These are phyloP conservation scores for Gastracanthus pulcherrimus DNA, from an alignment of 2,888 invertebrate species.

Conservation along the genomic window DNA sequence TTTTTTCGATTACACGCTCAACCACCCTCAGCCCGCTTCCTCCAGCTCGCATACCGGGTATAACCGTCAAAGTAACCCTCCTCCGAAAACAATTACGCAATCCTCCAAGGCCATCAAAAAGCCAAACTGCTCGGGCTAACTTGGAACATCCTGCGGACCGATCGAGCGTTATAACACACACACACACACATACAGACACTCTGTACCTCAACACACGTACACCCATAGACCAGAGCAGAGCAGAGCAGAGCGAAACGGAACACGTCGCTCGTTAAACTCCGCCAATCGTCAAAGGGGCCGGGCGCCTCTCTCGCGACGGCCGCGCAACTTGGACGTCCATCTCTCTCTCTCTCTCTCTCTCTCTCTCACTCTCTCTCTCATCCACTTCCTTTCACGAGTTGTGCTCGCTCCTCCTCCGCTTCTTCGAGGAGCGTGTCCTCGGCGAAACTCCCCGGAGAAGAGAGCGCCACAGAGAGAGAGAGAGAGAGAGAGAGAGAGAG, in stretches of 20 bases:
- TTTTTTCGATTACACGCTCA: no score
- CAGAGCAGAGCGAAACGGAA: constrained; percentile 1
- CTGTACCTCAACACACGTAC: not conserved
- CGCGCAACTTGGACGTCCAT: constrained; percentile 30
- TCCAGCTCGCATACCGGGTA: no score
- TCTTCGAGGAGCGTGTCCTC: constrained; percentile 21
- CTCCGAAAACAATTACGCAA: constrained; percentile 38
- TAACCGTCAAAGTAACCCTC: not conserved
- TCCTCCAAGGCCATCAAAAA: constrained; percentile 33
- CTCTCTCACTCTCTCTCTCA: not conserved
- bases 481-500: no score
- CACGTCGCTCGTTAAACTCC: constrained; percentile 52
- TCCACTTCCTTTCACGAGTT: constrained; percentile 29
- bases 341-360: no score
- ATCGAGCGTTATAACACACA: constrained; percentile 29
- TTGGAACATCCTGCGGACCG: constrained; percentile 8
- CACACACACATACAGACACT: not conserved
- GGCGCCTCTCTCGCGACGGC: not conserved
- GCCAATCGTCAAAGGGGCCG: constrained; percentile 44
- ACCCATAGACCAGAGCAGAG: not conserved
- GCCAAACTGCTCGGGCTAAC: constrained; percentile 4
- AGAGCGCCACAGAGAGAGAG: constrained; percentile 54
- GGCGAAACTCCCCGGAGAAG: constrained; percentile 32
- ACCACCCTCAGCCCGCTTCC: no score
- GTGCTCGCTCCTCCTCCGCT: not conserved